Evolutionary conservation across 2,113 vertebrate genomes (phyloP).

Genomic region (Brienomyrus brachyistius): DNA sequence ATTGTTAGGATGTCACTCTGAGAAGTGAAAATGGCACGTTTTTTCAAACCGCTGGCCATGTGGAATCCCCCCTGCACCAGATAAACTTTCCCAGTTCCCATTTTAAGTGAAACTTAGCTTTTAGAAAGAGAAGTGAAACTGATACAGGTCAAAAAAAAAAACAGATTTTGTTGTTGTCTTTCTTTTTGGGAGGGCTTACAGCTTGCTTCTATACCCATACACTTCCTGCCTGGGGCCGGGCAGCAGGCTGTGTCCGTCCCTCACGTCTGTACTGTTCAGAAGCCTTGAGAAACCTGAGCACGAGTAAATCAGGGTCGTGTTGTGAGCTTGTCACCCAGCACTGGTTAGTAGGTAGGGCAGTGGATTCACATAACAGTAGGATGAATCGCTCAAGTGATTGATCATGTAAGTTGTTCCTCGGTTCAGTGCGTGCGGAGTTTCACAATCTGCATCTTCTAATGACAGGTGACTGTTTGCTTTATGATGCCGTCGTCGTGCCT

Average conservation of each 20-base stretch:
- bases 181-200: constrained; percentile 13
- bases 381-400: not conserved
- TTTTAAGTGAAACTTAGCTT: not conserved
- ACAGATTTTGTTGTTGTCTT: not conserved
- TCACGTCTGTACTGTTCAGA: not conserved
- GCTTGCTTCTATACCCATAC: constrained; percentile 25
- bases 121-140: constrained; percentile 24
- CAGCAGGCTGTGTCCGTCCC: not conserved
- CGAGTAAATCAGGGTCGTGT: not conserved
- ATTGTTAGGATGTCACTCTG: not conserved
- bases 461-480: not conserved
- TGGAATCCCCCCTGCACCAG: not conserved
- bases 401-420: not conserved
- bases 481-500: not conserved
- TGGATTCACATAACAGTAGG: not conserved
- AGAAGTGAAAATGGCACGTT: not conserved
- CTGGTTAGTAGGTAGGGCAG: not conserved
- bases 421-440: not conserved
- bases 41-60: not conserved
- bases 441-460: not conserved
- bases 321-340: not conserved
- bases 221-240: constrained; percentile 49
- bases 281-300: not conserved
- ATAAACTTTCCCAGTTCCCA: not conserved
- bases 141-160: not conserved